Base-by-base conservation (phyloP, 1,140 invertebrate species). In the Pristionchus pacificus region DNA sequence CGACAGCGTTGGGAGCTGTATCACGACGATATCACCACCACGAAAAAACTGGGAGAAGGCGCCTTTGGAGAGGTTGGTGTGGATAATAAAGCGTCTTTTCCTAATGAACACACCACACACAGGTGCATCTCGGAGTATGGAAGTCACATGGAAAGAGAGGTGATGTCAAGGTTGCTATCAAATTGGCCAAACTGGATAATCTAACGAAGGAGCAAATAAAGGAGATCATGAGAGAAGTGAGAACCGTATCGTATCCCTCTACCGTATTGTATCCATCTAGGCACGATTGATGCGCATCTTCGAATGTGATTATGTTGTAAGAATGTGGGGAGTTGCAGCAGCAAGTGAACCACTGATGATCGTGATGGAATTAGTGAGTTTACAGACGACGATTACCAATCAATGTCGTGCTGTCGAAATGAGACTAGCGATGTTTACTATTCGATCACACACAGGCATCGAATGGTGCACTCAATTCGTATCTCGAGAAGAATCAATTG, bases 261-360 rank as follows among this genome's bases (percentile, higher is more conserved):
- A 49, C 38, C 19, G 6, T 49, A 49, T 49, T 19, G 6, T 49
- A 49, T 49, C 19, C 38, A 49, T 49, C 19, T 19, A 49, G 38
- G 72, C 72, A 15, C 72, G 72, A 32, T 58, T 76, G 0, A 75
- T 75, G 75, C 66, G 72, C n/a, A 38, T 49, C 6, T 49, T 49
- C 38, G 38, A 49, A 6, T 19, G 19, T 49, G 6, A 6, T 10
- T 19, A 74, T 32, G 71, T 74, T n/a, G 32, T 74, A 10, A 19
- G 38, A 2, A 59, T 74, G 33, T 74, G 74, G 33, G 72, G 72
- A n/a, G 71, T 74, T n/a, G 71, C 71, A 10, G 71, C 61, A 14
- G 32, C 28, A 10, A 1, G 33, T 25, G 57, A 73, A 25, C 71
- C 71, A 1, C 71, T 74, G 49, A 30, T 74, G 57, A 59, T 73